Percentiles rank a stretch among this genome's conserved stretches.
Evolutionary conservation across 1,140 invertebrate species (phyloP).

Genomic region (Formica exsecta): DNA sequence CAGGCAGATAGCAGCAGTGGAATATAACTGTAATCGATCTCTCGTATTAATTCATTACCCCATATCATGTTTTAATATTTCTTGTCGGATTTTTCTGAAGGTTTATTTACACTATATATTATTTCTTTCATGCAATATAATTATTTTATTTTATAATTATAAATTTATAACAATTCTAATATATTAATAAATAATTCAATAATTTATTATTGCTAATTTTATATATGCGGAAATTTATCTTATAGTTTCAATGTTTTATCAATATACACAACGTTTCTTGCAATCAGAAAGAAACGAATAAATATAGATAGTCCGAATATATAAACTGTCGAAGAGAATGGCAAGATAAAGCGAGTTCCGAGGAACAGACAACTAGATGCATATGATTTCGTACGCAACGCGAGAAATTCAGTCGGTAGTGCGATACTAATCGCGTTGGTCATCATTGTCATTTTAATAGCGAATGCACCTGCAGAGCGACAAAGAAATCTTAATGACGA

Average conservation of each 20-base stretch:
- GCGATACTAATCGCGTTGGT: conserved; percentile 49
- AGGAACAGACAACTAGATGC: not conserved
- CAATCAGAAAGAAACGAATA: too few species aligned
- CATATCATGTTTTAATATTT: conserved; percentile 31
- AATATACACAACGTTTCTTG: too few species aligned
- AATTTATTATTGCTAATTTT: too few species aligned
- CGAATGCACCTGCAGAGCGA: conserved; percentile 35
- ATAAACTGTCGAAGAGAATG: not conserved
- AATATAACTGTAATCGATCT: conserved; percentile 61
- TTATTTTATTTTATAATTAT: conserved; percentile 1
- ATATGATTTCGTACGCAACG: conserved; percentile 16
- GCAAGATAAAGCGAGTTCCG: too few species aligned
- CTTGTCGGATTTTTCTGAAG: conserved; percentile 1
- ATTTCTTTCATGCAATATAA: not conserved
- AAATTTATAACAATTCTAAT: not conserved
- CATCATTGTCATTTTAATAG: conserved; percentile 62
- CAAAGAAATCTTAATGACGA: conserved; percentile 67
- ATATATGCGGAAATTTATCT: not conserved
- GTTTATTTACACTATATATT: not conserved
- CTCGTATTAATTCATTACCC: conserved; percentile 42
- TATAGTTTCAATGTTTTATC: too few species aligned
- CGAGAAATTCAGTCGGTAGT: conserved; percentile 46
- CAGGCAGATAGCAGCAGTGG: conserved; percentile 48
- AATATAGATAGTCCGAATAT: not conserved
- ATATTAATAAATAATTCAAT: not conserved